Conservation (phyloP, 2,888 invertebrate species). For the Stenodema calcarata region DNA sequence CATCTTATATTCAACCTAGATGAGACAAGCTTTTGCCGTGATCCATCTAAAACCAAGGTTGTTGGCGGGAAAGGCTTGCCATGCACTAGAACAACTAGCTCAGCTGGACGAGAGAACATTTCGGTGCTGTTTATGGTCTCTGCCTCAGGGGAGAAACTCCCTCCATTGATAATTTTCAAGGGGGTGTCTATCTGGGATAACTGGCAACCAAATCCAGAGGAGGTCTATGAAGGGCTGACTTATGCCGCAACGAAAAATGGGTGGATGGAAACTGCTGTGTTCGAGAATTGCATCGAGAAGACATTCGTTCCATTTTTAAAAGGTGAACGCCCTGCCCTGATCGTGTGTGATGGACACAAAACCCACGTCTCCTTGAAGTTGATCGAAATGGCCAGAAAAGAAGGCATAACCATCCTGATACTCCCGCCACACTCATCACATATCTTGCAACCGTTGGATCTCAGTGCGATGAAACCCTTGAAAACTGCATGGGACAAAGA, state of each 20-base stretch:
- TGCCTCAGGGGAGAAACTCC: conserved; percentile 58
- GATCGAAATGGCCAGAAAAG: conserved; percentile 21
- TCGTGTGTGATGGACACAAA: conserved; percentile 52
- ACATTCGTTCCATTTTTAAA: conserved; percentile 46
- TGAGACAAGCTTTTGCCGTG: conserved; percentile 56
- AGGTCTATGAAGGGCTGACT: conserved; percentile 57
- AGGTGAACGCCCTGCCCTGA: conserved; percentile 44
- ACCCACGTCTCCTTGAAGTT: conserved; percentile 39
- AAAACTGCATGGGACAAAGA: conserved; percentile 57
- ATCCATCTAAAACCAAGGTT: conserved; percentile 55
- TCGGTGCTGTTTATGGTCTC: conserved; percentile 27
- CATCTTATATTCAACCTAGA: conserved; percentile 57
- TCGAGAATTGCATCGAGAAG: conserved; percentile 57
- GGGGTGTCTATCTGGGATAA: conserved; percentile 60
- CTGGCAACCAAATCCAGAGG: conserved; percentile 58
- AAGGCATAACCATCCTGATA: conserved; percentile 51
- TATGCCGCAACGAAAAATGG: conserved; percentile 58
- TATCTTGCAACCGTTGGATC: conserved; percentile 58
- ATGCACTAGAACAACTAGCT: conserved; percentile 55
- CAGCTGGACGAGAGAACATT: conserved; percentile 57
- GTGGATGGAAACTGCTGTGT: conserved; percentile 55
- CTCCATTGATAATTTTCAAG: conserved; percentile 60
- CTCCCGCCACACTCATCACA: conserved; percentile 57
- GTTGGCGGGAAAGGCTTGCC: conserved; percentile 47
- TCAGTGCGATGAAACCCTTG: conserved; percentile 58